Evolutionary conservation across 2,113 vertebrate genomes (phyloP), one percentile per base, ranked within the genome.

Genomic region (Salvelinus sp.): DNA sequence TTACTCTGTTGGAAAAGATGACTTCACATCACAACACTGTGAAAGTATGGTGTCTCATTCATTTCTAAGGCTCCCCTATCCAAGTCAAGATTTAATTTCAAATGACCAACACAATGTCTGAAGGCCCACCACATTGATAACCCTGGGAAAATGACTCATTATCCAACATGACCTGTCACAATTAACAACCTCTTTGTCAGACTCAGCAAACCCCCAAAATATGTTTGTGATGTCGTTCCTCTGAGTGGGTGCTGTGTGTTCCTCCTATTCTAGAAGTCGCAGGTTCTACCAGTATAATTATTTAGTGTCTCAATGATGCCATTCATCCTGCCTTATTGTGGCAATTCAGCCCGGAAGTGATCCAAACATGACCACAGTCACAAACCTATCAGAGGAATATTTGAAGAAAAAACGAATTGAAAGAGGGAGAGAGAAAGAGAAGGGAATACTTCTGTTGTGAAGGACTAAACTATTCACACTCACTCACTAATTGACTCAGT

Each of bases 401-500:
- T 95, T 94, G 90, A 85, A 94, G 92, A 96, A 93, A 91, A 83
- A 79, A 85, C 68, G 94, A 2, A 95, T 44, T 44, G 38, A 44
- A 10, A 9, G 7, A 10, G 9, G 7, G 38, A 9, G 9, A 38
- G 38, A 38, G 38, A 38, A 38, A 44, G 38, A 44, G 38, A 44
- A 44, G 38, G 38, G 38, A 2, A 44, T 10, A 10, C 9, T 95
- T 96, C 95, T 97, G 96, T 96, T 95, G 90, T 94, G 90, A 93
- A 94, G 94, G 94, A 94, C 95, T 97, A 95, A 97, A 96, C 94
- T 92, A 96, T 97, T 97, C 96, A 94, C 95, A 95, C 97, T 96
- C 95, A 95, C 95, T 95, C 93, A 86, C n/a, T n/a, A 93, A 94
- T 95, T 94, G 94, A 95, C 90, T 94, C 95, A 93, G 75, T 78